Evolutionary conservation across 2,113 vertebrate genomes (phyloP).

Genomic region (Spheniscus mendiculus): DNA sequence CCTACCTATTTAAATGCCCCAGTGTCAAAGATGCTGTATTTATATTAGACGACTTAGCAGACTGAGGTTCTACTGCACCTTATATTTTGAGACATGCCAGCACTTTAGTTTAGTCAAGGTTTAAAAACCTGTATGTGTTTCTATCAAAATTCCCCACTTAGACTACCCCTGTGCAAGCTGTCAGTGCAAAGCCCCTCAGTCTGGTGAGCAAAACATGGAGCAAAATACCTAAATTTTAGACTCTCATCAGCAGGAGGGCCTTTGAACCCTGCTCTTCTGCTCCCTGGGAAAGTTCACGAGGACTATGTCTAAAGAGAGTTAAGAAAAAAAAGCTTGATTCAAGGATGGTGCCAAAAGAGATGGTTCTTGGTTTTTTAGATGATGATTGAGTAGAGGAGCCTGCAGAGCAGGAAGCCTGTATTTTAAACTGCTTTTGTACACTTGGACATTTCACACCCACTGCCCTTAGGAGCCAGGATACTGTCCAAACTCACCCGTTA

Average conservation of each 20-base stretch:
- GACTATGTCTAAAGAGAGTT: neutral
- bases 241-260: rapidly evolving
- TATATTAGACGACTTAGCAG: neutral
- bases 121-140: neutral
- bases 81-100: neutral
- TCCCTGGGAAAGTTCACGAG: neutral
- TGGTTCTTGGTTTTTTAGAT: neutral
- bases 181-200: neutral
- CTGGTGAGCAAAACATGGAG: neutral
- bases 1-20: neutral
- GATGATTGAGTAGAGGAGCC: neutral
- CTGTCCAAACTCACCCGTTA: neutral
- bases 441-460: neutral
- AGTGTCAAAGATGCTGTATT: rapidly evolving
- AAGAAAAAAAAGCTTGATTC: neutral
- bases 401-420: neutral
- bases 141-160: neutral
- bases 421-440: neutral
- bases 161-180: neutral
- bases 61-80: neutral
- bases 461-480: neutral
- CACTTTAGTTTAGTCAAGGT: neutral
- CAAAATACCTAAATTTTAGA: neutral
- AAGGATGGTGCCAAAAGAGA: neutral
- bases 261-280: neutral